Conservation (phyloP, 2,888 invertebrate species). For the Tineola bisselliella region DNA sequence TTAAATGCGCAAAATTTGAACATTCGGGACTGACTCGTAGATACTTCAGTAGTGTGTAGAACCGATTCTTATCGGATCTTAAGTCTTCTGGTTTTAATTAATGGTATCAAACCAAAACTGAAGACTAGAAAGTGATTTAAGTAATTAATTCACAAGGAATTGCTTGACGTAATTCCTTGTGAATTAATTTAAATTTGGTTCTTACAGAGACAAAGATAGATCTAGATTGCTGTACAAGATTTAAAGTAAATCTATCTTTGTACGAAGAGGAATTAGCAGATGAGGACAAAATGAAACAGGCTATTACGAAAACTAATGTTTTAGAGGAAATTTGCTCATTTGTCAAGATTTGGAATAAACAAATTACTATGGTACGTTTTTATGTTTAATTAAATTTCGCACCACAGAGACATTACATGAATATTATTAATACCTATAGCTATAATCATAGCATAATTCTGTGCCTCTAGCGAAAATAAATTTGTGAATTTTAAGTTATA, state of each 20-base stretch:
- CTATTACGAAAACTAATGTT: conserved; percentile 68
- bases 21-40: too few species aligned
- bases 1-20: too few species aligned
- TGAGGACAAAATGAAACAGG: conserved; percentile 66
- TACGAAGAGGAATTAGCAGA: conserved; percentile 69
- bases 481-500: too few species aligned
- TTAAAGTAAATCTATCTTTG: conserved; percentile 66
- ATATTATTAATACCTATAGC: background rate
- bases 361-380: conserved; percentile 72
- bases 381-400: background rate
- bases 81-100: too few species aligned
- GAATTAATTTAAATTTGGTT: conserved; percentile 18
- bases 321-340: conserved; percentile 71
- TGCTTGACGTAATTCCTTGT: background rate
- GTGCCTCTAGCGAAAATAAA: too few species aligned
- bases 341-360: conserved; percentile 75
- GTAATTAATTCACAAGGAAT: background rate
- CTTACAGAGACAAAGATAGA: conserved; percentile 72
- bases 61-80: too few species aligned
- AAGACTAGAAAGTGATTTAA: too few species aligned
- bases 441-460: too few species aligned
- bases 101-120: too few species aligned
- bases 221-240: conserved; percentile 70
- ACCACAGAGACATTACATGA: too few species aligned
- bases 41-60: too few species aligned